These are phyloP conservation scores for Larimichthys polyactis DNA, from an alignment of 2,113 vertebrate genomes.

Conservation along the genomic window DNA sequence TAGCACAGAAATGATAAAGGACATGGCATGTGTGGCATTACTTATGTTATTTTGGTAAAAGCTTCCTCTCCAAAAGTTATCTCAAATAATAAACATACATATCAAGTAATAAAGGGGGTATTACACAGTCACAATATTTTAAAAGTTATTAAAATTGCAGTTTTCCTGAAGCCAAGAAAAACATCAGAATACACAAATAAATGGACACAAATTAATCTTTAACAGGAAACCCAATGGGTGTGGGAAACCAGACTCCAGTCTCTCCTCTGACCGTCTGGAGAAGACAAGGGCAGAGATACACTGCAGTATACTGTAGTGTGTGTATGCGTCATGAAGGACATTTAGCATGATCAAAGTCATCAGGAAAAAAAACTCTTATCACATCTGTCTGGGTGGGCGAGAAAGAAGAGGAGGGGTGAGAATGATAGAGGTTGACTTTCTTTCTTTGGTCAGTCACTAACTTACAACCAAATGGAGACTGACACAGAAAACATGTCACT, in stretches of 20 bases:
- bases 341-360: constrained; percentile 2
- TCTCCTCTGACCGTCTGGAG: constrained; percentile 17
- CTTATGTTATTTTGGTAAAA: no score
- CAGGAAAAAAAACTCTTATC: background rate
- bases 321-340: background rate
- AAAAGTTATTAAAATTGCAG: background rate
- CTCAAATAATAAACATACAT: background rate
- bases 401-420: background rate
- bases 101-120: background rate
- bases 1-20: no score
- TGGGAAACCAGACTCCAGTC: constrained; percentile 20
- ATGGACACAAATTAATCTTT: background rate
- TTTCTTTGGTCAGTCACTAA: background rate
- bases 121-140: background rate
- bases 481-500: background rate
- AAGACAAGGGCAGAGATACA: constrained; percentile 6
- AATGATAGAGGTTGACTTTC: background rate
- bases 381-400: background rate
- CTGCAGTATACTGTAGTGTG: background rate
- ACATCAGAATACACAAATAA: background rate
- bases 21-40: no score
- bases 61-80: background rate
- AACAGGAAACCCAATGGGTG: constrained; percentile 17
- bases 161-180: background rate
- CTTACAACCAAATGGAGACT: background rate